phyloP scores from a whole-genome alignment of 1,140 invertebrate species.

The Eumaeus atala region DNA sequence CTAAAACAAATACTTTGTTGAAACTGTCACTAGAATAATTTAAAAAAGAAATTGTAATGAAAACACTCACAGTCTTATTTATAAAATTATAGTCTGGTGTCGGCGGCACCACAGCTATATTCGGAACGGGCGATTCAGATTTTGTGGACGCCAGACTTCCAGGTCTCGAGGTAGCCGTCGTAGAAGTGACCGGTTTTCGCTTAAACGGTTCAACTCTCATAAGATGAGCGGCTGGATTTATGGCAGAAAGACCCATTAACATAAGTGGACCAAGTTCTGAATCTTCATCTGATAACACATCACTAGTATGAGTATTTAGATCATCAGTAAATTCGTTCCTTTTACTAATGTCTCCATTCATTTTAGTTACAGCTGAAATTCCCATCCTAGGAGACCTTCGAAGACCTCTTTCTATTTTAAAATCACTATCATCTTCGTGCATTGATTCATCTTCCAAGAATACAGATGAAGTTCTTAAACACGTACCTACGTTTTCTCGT shows the following conservation, averaged over 20 bases:
- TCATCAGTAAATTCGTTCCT: constrained; percentile 54
- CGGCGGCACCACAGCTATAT: constrained; percentile 84
- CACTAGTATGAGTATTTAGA: constrained; percentile 45
- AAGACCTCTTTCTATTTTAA: constrained; percentile 60
- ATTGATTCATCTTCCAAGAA: constrained; percentile 65
- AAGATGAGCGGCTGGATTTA: constrained; percentile 77
- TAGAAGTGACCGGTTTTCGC: constrained; percentile 25
- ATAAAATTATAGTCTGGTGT: constrained; percentile 78
- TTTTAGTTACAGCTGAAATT: constrained; percentile 62
- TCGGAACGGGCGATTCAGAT: constrained; percentile 75
- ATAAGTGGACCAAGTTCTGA: constrained; percentile 77
- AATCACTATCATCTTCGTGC: constrained; percentile 60
- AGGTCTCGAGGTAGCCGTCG: constrained; percentile 46
- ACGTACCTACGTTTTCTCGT: constrained; percentile 60
- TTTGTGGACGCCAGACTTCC: constrained; percentile 51
- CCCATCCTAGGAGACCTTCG: constrained; percentile 64
- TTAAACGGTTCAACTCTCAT: constrained; percentile 77
- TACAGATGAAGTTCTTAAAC: constrained; percentile 60
- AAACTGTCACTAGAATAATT: background rate
- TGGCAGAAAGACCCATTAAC: constrained; percentile 78
- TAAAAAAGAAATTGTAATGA: background rate
- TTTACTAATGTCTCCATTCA: constrained; percentile 64
- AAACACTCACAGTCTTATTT: constrained; percentile 64
- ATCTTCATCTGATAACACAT: constrained; percentile 66
- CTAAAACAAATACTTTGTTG: constrained; percentile 33